Evolutionary conservation across 2,113 vertebrate genomes (phyloP), one percentile per base, ranked within the genome.

Genomic region (Cinclus cinclus): DNA sequence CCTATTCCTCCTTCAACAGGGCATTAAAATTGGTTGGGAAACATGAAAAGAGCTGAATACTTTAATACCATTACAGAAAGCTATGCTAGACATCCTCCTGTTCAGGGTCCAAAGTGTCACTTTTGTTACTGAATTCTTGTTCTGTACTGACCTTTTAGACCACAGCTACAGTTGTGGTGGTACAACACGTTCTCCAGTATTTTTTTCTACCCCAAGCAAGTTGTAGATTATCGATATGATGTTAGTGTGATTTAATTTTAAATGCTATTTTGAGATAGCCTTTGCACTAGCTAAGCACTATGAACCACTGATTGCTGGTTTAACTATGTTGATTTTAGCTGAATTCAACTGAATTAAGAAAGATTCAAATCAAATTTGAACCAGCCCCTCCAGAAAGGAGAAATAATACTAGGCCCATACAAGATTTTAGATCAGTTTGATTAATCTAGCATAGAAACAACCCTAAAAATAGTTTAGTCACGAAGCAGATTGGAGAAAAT

Each of bases 101-200:
- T 33, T 93, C 92, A 95, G 93, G 76, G 94, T 92, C 79, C 90
- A 92, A 94, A 96, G 93, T 92, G 64, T 78, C 68, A 95, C 44
- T 71, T 74, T 84, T 95, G 92, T 96, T 95, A 83, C 86, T 92
- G 92, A 95, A 81, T 90, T 95, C 80, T 95, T 97, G 37, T 87
- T 96, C 50, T 89, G 53, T 93, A 71, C 81, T 93, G 86, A 93
- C 80, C 88, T 90, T 97, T 94, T 55, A 93, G 44, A 87, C 92
- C 71, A 81, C 23, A 87, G 73, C 59, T 70, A 71, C 42, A 50
- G 60, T 49, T 84, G 76, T 93, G 76, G 83, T 90, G 73, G 80
- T 68, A 88, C 69, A 64, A 84, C 58, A 89, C 37, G 25, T 96
- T 89, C 86, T 58, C 80, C 42, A 78, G 77, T 65, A 65, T 46